Evolutionary conservation across 1,140 invertebrate genomes (phyloP), one percentile per base, ranked within the genome.

Genomic region (Agrypnia vestita): DNA sequence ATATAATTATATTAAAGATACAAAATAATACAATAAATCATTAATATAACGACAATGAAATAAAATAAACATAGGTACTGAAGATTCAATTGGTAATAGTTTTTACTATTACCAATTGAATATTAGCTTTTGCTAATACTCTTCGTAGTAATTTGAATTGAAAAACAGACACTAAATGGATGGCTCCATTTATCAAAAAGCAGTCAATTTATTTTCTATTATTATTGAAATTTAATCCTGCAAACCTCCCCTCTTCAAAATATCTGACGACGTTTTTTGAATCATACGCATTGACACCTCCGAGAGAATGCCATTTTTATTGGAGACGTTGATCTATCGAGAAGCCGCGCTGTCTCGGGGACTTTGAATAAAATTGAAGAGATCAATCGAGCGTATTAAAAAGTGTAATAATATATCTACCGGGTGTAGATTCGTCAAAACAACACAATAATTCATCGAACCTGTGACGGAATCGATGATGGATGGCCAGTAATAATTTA

Each of bases 281-380:
- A 49, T 49, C 43, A 71, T 71, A 17, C 67, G 11, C 46, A 47
- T 44, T 56, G 51, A 74, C 71, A 74, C 71, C 71, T 74, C 51
- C 35, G 51, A 10, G 10, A n/a, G 25, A 17, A 56, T 74, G 71
- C 35, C 51, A 74, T 74, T 74, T 74, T 74, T 74, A 74, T 56
- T 17, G 51, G 21, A 43, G 49, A 73, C 51, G 15, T 74, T 74
- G 71, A 74, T 74, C 51, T 74, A 74, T 74, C 43, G 51, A 47
- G 44, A 53, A 56, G 43, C 21, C 35, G 11, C 3, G 51, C 1
- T 19, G 47, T 21, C 43, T 67, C 25, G 61, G n/a, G 10, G 17
- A 53, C 47, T 15, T 21, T 0, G 61, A 35, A 62, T 62, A 62
- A 64, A 25, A 71, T 53, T 71, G 17, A 11, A 71, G 12, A 13